Base-by-base conservation (phyloP, 2,113 vertebrate genomes). In the Elaphurus davidianus region DNA sequence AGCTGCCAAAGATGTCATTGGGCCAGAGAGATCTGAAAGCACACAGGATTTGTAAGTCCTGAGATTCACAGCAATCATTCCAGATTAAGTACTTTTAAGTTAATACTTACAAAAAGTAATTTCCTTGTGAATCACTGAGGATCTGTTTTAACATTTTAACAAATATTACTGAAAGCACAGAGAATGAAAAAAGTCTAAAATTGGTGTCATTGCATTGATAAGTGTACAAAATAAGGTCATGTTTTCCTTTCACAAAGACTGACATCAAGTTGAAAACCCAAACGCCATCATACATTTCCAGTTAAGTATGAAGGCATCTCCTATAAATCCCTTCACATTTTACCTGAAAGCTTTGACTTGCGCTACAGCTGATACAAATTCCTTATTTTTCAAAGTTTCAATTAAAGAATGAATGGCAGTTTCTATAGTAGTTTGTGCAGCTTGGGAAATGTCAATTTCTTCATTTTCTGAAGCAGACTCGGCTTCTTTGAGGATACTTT, bases 291-390 rank as follows among this genome's bases (percentile, higher is more conserved):
- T 59, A 94, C 92, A 95, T 28, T 13, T 47, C 36, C 60, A 47
- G 27, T 16, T 7, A 0, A n/a, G 60, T 55, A 84, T 62, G 78
- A 86, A 96, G 94, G 64, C 62, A 28, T 45, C 84, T 12, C 52
- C 81, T 89, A 30, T 54, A 40, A 45, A 36, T 36, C 19, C 19
- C n/a, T 94, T 57, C 43, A 16, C 14, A 45, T 85, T 97, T 98
- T 98, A 99, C 99, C 99, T 99, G 98, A 99, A 99, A 97, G 99
- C 98, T 98, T 99, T 99, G 99, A 99, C 99, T 98, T 99, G 99
- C 67, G 99, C 99, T 84, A 99, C 99, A 52, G 99, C 99, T 47
- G 99, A 99, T 97, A 99, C 76, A 98, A 99, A 99, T 97, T 99
- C 99, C 96, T 99, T 99, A 95, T 98, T 99, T 98, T 99, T 99